A percentile compares a stretch with the other conserved stretches of the same genome.
phyloP scores from a whole-genome alignment of 37 sponge, comb jelly and placozoan species.

The Oopsacas minuta region DNA sequence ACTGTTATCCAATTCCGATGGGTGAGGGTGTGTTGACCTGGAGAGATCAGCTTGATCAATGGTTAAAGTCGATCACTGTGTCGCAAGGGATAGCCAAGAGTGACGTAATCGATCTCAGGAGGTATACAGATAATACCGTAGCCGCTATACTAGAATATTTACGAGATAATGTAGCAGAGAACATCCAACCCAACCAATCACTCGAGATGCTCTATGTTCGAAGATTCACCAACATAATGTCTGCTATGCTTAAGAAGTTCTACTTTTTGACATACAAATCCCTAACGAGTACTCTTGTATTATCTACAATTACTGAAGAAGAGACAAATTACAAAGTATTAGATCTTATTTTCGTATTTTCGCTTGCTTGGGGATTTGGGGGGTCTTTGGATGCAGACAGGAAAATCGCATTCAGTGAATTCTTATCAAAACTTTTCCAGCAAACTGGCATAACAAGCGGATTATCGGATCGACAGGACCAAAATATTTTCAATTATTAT shows the following conservation, averaged over 20 bases:
- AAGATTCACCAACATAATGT: background rate
- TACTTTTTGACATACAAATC: background rate
- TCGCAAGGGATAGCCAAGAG: background rate
- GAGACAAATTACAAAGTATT: background rate
- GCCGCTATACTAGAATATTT: background rate
- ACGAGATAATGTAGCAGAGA: background rate
- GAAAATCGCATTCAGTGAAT: background rate
- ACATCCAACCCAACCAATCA: background rate
- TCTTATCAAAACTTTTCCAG: background rate
- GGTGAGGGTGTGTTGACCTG: background rate
- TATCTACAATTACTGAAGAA: background rate
- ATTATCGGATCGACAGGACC: background rate
- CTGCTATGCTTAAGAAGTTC: constrained; percentile 9
- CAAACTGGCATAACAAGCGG: background rate
- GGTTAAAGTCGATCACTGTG: background rate
- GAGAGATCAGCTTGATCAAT: background rate
- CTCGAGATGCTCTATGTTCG: background rate
- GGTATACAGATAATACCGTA: background rate
- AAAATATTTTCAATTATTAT: background rate
- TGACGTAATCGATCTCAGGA: background rate
- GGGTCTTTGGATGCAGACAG: background rate
- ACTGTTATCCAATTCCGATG: background rate
- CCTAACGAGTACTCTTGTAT: background rate
- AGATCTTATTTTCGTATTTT: background rate
- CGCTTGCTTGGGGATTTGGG: constrained; percentile 13